phyloP scores from a whole-genome alignment of 2,113 vertebrate species.

The Atrichornis clamosus region DNA sequence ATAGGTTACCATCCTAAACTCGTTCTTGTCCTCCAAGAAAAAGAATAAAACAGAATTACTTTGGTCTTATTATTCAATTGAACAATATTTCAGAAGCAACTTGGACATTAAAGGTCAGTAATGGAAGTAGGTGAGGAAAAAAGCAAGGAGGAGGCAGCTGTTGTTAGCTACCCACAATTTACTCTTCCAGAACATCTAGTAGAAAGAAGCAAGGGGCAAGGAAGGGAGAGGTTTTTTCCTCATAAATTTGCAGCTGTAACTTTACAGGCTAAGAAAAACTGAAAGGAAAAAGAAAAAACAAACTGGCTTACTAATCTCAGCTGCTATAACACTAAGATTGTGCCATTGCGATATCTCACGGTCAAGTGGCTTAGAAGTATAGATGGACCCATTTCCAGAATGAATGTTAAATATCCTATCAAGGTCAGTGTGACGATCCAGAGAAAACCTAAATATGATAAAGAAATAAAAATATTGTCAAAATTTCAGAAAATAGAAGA shows the following conservation, averaged over 20 bases:
- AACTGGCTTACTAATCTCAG: constrained; percentile 80
- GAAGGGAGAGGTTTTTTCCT: neutral
- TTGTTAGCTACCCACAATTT: neutral
- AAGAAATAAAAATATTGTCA: neutral
- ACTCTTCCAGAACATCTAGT: neutral
- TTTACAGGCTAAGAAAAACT: neutral
- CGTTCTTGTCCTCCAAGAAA: neutral
- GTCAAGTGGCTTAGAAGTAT: constrained; percentile 81
- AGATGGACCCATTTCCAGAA: constrained; percentile 82
- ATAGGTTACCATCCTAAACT: neutral
- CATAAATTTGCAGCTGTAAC: neutral
- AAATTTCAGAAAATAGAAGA: neutral
- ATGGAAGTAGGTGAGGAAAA: neutral
- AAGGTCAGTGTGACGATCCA: constrained; percentile 83
- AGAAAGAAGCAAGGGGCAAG: neutral
- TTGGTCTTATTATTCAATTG: neutral
- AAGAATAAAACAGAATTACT: neutral
- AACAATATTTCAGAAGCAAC: neutral
- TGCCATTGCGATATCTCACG: constrained; percentile 83
- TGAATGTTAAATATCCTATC: constrained; percentile 84
- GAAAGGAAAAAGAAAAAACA: neutral
- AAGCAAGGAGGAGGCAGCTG: neutral
- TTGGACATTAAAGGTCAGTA: neutral
- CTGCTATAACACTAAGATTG: constrained; percentile 82
- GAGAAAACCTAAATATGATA: constrained; percentile 71